These are phyloP conservation scores for Heliconius charithonia DNA, from an alignment of 2,888 invertebrate species.

Conservation along the genomic window DNA sequence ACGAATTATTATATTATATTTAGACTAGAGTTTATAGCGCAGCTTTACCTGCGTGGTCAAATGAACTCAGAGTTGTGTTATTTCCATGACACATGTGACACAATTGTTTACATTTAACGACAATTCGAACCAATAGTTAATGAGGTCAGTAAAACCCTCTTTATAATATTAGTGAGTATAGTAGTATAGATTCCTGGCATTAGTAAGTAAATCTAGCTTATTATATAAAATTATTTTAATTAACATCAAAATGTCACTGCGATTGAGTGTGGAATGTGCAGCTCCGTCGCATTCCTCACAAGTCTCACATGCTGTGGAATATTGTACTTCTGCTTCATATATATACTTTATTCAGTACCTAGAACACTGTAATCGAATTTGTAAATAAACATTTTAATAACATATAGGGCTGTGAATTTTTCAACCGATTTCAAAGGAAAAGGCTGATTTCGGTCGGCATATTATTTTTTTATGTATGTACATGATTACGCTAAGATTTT, in stretches of 20 bases:
- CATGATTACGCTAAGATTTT: too few species aligned
- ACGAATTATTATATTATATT: not conserved
- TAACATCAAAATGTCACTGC: not conserved
- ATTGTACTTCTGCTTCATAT: not conserved
- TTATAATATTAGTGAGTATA: not conserved
- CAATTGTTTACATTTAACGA: too few species aligned
- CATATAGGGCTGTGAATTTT: too few species aligned
- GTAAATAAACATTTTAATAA: too few species aligned
- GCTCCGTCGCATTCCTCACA: not conserved
- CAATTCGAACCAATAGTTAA: too few species aligned
- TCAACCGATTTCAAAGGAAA: too few species aligned
- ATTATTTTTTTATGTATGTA: too few species aligned
- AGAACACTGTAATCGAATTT: too few species aligned
- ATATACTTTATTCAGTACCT: not conserved
- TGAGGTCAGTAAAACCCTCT: too few species aligned
- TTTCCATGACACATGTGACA: too few species aligned
- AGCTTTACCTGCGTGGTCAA: not conserved
- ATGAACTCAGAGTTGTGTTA: not conserved
- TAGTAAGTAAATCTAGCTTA: not conserved
- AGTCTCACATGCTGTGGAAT: not conserved
- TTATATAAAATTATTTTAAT: constrained; percentile 1
- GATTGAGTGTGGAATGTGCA: not conserved
- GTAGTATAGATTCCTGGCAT: not conserved
- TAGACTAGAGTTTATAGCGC: too few species aligned
- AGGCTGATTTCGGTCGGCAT: too few species aligned